Base-by-base conservation (phyloP, 2,797 vertebrate genomes). In the Mionectes olivaceus region DNA sequence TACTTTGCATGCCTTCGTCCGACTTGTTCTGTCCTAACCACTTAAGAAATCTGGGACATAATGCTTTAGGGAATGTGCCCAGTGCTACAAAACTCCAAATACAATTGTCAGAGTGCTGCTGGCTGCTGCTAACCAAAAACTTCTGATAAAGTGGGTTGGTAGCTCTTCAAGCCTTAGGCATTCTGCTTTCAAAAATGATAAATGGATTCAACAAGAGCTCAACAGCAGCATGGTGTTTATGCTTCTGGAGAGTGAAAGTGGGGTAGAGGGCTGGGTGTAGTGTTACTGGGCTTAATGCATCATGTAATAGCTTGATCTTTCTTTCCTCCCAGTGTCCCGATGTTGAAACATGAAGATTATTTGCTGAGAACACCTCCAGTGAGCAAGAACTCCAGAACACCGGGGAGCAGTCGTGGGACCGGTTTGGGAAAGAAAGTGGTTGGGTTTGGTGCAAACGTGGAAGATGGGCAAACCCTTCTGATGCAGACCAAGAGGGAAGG, bases 321-420 rank as follows among this genome's bases (percentile, higher is more conserved):
- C 91, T 90, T 94, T 89, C 61, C 77, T 95, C 60, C 78, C 92
- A 98, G 98, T 64, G 75, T 95, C 32, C 91, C 97, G 0, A 39
- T 89, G 71, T 81, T 59, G n/a, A 94, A 95, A 71, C 30, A 7
- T n/a, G 91, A 96, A 74, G 91, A 83, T 75, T 93, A 68, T 87
- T 84, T 94, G 18, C 56, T 15, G 14, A 92, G 63, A 71, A 93
- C 89, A 19, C 65, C 91, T 60, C 43, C 94, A 4, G 85, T 94
- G 23, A 83, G 43, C 78, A 98, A 91, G 93, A 88, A 53, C 5
- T 70, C 78, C 70, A 94, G 86, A 93, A 75, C 87, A 24, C 71
- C 76, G 19, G 60, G 55, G 16, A 97, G 78, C 69, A 94, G 76
- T 28, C 60, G 9, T 79, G 94, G 90, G 14, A 96, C 33, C 53